phyloP scores from a whole-genome alignment of 2,113 vertebrate genomes.

The Leucoraja erinaceus region DNA sequence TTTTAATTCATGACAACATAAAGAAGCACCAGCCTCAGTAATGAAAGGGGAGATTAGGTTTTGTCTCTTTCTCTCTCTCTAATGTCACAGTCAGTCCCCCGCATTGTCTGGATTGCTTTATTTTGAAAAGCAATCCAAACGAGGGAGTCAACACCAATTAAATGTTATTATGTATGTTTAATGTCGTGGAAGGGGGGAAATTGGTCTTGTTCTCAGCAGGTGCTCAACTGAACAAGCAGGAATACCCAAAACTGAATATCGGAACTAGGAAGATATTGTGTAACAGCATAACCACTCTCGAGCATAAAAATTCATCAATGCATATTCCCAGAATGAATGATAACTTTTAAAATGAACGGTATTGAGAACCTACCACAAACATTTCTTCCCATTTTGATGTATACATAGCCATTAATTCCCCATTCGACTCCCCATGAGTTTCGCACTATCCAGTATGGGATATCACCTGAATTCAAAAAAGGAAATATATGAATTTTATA shows the following conservation, averaged over 20 bases:
- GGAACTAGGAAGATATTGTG: background rate
- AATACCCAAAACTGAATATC: background rate
- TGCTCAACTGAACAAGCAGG: background rate
- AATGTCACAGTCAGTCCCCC: background rate
- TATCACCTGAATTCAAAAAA: conserved; percentile 57
- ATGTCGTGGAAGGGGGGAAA: background rate
- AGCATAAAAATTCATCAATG: background rate
- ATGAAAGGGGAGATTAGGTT: too few species aligned
- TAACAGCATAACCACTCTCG: too few species aligned
- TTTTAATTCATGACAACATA: background rate
- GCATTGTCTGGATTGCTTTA: background rate
- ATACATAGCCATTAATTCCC: conserved; percentile 80
- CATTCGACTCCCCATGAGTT: conserved; percentile 81
- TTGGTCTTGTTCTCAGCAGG: background rate
- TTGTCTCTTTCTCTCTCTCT: background rate
- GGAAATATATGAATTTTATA: background rate
- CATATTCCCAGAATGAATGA: background rate
- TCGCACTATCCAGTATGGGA: conserved; percentile 82
- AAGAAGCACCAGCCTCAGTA: background rate
- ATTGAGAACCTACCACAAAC: conserved; percentile 70
- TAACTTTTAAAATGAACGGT: background rate
- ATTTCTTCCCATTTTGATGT: conserved; percentile 74
- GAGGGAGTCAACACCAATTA: background rate
- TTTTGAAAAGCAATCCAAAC: background rate
- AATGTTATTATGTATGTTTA: background rate